Conservation (phyloP, 2,888 invertebrate genomes). For the Synergus laeviventris region DNA sequence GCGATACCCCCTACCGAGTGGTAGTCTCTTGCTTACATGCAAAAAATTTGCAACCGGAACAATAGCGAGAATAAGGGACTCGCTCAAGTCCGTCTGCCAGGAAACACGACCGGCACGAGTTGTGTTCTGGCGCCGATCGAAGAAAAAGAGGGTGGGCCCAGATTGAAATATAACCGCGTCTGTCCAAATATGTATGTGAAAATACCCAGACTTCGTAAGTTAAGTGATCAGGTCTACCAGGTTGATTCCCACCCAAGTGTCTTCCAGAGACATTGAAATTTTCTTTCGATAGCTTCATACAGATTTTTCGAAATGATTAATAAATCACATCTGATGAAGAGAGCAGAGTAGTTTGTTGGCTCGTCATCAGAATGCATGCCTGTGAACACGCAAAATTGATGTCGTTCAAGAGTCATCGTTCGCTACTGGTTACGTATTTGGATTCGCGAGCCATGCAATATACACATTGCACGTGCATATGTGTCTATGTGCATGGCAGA, state of each 20-base stretch:
- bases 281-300: background rate
- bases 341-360: slow-evolving; percentile 2
- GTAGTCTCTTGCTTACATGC: slow-evolving; percentile 64
- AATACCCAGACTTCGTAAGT: background rate
- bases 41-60: slow-evolving; percentile 74
- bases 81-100: slow-evolving; percentile 57
- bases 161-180: slow-evolving; percentile 73
- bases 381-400: slow-evolving; percentile 13
- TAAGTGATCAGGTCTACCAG: background rate
- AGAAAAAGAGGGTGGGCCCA: slow-evolving; percentile 56
- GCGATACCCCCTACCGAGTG: slow-evolving; percentile 67
- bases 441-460: slow-evolving; percentile 11
- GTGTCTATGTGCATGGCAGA: slow-evolving; percentile 1
- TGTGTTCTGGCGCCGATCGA: slow-evolving; percentile 72
- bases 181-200: slow-evolving; percentile 66
- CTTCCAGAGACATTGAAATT: background rate
- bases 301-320: background rate
- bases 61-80: slow-evolving; percentile 64
- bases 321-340: background rate
- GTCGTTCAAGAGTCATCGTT: slow-evolving; percentile 28
- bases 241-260: too few species aligned
- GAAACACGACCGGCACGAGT: slow-evolving; percentile 72
- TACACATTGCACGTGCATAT: background rate
- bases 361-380: slow-evolving; percentile 15
- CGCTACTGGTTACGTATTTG: slow-evolving; percentile 27